Conservation (phyloP, 2,113 vertebrate species). For the Xiphophorus maculatus region DNA sequence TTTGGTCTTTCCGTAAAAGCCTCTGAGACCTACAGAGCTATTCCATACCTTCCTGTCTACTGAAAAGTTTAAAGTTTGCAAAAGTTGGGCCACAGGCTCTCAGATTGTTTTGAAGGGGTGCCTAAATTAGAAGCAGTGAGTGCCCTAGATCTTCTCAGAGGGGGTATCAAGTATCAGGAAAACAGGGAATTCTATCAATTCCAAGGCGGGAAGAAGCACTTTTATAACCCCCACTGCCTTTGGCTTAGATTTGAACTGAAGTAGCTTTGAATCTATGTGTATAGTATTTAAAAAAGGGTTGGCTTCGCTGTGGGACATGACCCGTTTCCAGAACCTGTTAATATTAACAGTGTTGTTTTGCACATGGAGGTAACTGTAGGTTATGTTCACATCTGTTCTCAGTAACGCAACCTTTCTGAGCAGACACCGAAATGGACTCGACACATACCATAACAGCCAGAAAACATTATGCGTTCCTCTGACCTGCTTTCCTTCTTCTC, state of each 20-base stretch:
- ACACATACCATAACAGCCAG: constrained; percentile 12
- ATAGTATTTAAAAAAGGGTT: neutral
- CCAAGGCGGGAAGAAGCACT: constrained; percentile 1
- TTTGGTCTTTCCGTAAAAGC: neutral
- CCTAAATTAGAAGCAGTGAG: constrained; percentile 34
- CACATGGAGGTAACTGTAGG: constrained; percentile 69
- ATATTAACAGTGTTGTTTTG: constrained; percentile 69
- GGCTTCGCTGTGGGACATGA: constrained; percentile 3
- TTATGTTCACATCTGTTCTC: constrained; percentile 69
- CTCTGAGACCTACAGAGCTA: constrained; percentile 1
- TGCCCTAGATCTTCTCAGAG: constrained; percentile 23
- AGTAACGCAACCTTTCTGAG: constrained; percentile 55
- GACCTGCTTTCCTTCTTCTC: constrained; percentile 6
- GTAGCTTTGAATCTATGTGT: neutral
- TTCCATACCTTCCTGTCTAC: constrained; percentile 20
- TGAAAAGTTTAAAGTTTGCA: constrained; percentile 29
- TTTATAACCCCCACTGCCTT: neutral
- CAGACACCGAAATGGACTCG: constrained; percentile 31
- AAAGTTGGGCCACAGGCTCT: constrained; percentile 3
- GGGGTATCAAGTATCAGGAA: constrained; percentile 40
- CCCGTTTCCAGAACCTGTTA: constrained; percentile 20
- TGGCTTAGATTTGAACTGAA: neutral
- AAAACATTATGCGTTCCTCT: constrained; percentile 1
- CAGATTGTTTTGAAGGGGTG: constrained; percentile 11
- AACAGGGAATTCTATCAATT: constrained; percentile 17